phyloP scores from a whole-genome alignment of 1,140 invertebrate species.

The Marisa cornuarietis region DNA sequence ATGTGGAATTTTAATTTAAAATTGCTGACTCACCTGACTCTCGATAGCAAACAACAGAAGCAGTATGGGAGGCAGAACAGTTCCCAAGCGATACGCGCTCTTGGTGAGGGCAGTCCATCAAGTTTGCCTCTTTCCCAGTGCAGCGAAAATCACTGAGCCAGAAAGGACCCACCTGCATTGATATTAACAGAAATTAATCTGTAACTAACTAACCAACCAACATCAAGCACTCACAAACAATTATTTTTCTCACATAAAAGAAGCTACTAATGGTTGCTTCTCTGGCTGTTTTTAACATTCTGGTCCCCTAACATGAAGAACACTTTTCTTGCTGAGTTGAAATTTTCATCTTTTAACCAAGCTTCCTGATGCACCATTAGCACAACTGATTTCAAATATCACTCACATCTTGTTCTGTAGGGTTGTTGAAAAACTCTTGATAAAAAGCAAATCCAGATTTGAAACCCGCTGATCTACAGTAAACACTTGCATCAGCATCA shows the following conservation, averaged over 20 bases:
- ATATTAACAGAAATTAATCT: no score
- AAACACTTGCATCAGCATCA: conserved; percentile 53
- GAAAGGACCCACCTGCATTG: conserved; percentile 41
- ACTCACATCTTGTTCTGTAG: conserved; percentile 12
- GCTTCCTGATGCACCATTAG: no score
- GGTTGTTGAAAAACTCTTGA: neutral
- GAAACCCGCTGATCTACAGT: conserved; percentile 42
- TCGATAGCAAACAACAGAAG: conserved; percentile 52
- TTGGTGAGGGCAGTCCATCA: conserved; percentile 44
- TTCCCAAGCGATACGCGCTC: conserved; percentile 43
- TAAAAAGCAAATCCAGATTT: conserved; percentile 38
- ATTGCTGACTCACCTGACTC: conserved; percentile 34
- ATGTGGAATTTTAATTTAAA: no score
- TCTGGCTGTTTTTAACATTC: no score
- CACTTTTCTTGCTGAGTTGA: no score
- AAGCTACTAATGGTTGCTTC: no score
- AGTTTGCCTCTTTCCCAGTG: conserved; percentile 43
- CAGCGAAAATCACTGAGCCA: conserved; percentile 55
- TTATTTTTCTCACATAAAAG: no score
- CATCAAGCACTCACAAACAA: no score
- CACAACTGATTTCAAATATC: no score
- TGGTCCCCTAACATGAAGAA: no score
- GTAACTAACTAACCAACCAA: no score
- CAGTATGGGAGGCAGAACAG: conserved; percentile 46
- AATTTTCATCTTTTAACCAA: no score